Evolutionary conservation across 1,140 invertebrate species (phyloP), one percentile per base, ranked within the genome.

Genomic region (Brachionus angularis): DNA sequence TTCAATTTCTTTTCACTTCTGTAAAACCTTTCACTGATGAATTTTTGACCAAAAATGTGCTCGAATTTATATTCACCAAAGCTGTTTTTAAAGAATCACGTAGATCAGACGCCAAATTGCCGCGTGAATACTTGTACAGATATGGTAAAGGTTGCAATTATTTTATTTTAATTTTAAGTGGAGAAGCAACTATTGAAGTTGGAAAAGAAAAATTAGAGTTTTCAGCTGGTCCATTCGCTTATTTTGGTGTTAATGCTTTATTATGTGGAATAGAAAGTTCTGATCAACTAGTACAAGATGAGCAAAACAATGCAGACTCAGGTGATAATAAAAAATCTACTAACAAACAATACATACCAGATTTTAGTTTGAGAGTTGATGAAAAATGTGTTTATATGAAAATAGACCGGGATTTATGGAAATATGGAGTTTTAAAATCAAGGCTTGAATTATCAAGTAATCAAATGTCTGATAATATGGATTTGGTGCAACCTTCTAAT

Each of bases 221-320:
- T 23, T 42, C 36, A 25, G 33, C 47, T 21, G 70, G 70, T n/a
- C 55, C 53, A 27, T 72, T 72, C 39, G 42, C 71, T 12, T 72
- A 67, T 46, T 72, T 72, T 16, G 71, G 71, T 36, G 46, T 72
- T 31, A 36, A 44, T 31, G 61, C 58, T 33, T n/a, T 72, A 10
- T 27, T 70, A 29, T 70, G 67, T 42, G 46, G 46, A 1, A 47
- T 31, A 27, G 46, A 70, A 39, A 16, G 12, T 34, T 5, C 31
- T 18, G 46, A 70, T 10, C 31, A 70, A 31, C 27, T 50, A 31
- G 16, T 70, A 12, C 29, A 31, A 1, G 31, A 70, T 12, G 25
- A 64, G 29, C 25, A 31, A 18, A 29, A 46, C 31, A 31, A 23
- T n/a, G 29, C 49, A 23, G 25, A 34, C 18, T 10, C 18, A 18